A percentile compares a stretch with the other conserved stretches of the same genome.
Evolutionary conservation across 2,113 vertebrate species (phyloP).

Genomic region (Plecotus auritus): DNA sequence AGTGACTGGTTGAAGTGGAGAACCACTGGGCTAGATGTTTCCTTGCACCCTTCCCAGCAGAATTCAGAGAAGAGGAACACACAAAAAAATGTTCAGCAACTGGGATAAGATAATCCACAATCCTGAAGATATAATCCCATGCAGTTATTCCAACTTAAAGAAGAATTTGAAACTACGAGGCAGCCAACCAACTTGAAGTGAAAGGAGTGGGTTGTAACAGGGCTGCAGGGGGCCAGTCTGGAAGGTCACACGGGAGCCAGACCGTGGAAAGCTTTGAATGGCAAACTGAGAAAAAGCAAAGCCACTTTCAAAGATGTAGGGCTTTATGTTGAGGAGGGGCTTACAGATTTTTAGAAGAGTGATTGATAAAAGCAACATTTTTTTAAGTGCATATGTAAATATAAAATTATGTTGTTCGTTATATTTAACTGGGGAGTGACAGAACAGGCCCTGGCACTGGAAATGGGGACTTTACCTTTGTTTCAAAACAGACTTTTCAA

Average conservation of each 20-base stretch:
- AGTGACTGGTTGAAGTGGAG: neutral
- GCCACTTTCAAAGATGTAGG: neutral
- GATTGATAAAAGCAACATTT: neutral
- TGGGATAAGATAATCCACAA: neutral
- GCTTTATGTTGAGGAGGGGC: slow-evolving; percentile 13
- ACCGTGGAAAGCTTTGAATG: neutral
- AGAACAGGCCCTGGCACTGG: neutral
- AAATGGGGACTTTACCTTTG: neutral
- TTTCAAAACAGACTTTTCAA: neutral
- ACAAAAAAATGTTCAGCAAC: neutral
- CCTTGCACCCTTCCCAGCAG: neutral
- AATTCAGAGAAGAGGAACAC: neutral
- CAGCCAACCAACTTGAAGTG: neutral
- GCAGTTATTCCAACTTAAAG: neutral
- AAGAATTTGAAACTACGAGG: neutral
- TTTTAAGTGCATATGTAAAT: neutral
- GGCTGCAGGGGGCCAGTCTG: neutral
- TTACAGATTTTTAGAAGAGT: neutral
- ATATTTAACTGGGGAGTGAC: neutral
- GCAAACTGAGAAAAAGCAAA: neutral
- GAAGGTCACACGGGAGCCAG: neutral
- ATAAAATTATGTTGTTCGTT: neutral
- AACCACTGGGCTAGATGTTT: neutral
- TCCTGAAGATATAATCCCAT: neutral
- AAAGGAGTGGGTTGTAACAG: neutral